Conservation (phyloP, 2,888 invertebrate genomes). For the Resseliella maxima region DNA sequence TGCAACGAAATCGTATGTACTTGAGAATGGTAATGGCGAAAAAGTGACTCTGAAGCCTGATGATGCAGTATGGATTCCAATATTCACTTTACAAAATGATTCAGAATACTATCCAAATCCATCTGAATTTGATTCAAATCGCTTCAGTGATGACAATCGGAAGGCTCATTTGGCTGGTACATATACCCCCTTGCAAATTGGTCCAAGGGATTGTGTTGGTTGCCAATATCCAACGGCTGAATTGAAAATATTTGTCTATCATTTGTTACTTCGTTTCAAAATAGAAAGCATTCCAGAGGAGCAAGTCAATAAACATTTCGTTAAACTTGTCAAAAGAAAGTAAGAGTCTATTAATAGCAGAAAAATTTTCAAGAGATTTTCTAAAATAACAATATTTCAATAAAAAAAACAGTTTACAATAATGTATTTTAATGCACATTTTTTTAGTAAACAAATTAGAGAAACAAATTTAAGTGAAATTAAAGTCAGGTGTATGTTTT, state of each 20-base stretch:
- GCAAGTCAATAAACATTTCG: not conserved
- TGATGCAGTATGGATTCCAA: constrained; percentile 65
- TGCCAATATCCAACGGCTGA: not conserved
- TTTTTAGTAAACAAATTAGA: no score
- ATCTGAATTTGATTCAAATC: constrained; percentile 71
- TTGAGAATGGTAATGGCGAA: constrained; percentile 62
- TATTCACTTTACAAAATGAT: constrained; percentile 69
- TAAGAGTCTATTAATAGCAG: no score
- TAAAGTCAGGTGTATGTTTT: no score
- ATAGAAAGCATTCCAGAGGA: not conserved
- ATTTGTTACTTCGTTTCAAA: not conserved
- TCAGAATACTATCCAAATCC: constrained; percentile 70
- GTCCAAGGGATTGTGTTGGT: constrained; percentile 74
- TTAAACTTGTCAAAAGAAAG: not conserved
- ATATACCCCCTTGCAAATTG: constrained; percentile 71
- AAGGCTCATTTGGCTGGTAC: constrained; percentile 67
- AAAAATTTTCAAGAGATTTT: no score
- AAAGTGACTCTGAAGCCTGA: constrained; percentile 62
- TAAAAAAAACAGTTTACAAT: no score
- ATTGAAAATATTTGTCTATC: constrained; percentile 13
- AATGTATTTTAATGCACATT: no score
- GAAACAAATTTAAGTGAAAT: no score
- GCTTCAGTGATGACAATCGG: constrained; percentile 73
- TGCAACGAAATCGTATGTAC: constrained; percentile 69
- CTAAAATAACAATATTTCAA: no score